Evolutionary conservation across 2,888 invertebrate species (phyloP).

Genomic region (Eulithis testata): DNA sequence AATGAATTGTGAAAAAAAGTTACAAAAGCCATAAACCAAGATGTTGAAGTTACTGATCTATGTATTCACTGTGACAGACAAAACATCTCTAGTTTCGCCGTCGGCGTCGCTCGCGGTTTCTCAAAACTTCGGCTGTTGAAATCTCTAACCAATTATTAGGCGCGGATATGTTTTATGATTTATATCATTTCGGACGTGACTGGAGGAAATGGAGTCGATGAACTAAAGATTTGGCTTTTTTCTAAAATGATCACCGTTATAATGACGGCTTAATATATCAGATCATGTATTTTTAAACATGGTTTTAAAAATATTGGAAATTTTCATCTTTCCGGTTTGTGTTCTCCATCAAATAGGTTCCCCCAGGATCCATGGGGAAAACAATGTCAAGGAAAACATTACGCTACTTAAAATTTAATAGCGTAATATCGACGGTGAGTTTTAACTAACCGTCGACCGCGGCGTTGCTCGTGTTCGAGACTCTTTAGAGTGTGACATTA

Average conservation of each 20-base stretch:
- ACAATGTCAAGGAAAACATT: too few species aligned
- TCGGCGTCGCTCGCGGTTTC: constrained; percentile 56
- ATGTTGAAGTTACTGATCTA: background rate
- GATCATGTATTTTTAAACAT: background rate
- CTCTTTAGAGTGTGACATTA: too few species aligned
- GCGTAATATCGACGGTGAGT: too few species aligned
- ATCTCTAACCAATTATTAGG: constrained; percentile 55
- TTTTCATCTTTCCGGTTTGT: too few species aligned
- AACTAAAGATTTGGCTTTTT: constrained; percentile 32
- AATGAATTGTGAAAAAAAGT: too few species aligned
- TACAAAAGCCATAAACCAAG: too few species aligned
- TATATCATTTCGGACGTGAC: constrained; percentile 44
- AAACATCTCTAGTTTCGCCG: constrained; percentile 44
- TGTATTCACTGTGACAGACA: constrained; percentile 15
- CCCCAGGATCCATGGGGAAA: too few species aligned
- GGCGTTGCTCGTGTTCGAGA: too few species aligned
- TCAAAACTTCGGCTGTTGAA: constrained; percentile 51
- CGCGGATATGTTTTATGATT: constrained; percentile 52
- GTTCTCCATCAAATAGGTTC: too few species aligned
- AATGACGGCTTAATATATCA: background rate
- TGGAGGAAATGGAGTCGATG: constrained; percentile 35
- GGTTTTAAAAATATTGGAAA: too few species aligned
- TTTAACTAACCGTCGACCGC: too few species aligned
- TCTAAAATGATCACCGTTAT: background rate
- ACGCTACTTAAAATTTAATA: too few species aligned